Evolutionary conservation across 2,888 invertebrate species (phyloP), one percentile per base, ranked within the genome.

Genomic region (Drosophila macrospina): DNA sequence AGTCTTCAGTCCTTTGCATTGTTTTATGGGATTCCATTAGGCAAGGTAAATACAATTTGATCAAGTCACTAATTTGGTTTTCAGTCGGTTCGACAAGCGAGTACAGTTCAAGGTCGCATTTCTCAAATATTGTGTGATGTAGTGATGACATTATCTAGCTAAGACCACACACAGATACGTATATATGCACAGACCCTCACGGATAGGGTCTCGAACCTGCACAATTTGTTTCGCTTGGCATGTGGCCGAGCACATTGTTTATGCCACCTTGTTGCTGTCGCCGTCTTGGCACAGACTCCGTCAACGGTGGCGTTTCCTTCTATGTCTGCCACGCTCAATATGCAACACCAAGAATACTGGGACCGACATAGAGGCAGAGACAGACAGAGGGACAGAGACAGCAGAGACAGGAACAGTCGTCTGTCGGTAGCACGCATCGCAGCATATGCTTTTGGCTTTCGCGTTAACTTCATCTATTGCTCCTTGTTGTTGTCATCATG

Each of bases 341-440:
- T 79, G 74, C 85, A 78, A 57, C 68, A 68, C 44, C 62, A 13
- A 11, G 39, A 56, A 34, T 4, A 42, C 42, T 76, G 47, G 55
- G 34, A 13, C 30, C 13, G n/a, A 28, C 6, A 28, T 28, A 28
- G 8, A 28, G 28, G 34, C 42, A 76, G 47, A 59, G 34, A 13
- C 39, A n/a, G n/a, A 28, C 6, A 28, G 5, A 28, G 8, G 6
- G 28, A 37, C 42, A 76, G 47, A 59, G 34, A 13, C 39, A n/a
- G n/a, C n/a, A 28, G 8, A 28, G 28, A 37, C 42, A 76, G 47
- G 55, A 26, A 13, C 39, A 28, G n/a, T 24, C 54, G 50, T 73
- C 84, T 66, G 63, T 55, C 30, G 63, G 59, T 78, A 66, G 54
- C 87, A 84, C 82, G 85, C 85, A 85, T 77, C 72, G 82, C 41